Conservation (phyloP, 1,140 invertebrate genomes). For the Drepana arcuata region DNA sequence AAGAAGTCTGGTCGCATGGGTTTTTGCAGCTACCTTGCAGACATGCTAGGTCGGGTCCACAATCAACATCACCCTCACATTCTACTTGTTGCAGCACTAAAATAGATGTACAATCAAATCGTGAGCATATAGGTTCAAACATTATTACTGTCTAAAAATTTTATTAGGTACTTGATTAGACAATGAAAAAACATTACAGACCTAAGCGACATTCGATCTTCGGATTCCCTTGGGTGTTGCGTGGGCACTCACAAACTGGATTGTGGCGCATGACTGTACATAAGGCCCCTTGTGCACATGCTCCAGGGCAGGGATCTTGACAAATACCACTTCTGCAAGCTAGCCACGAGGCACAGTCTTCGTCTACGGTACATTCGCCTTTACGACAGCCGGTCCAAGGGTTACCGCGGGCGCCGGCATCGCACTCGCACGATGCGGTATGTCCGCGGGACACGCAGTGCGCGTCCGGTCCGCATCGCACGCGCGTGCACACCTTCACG, state of each 20-base stretch:
- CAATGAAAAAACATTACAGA: slow-evolving; percentile 39
- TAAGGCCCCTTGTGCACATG: slow-evolving; percentile 76
- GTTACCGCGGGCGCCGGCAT: slow-evolving; percentile 81
- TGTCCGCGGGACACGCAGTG: slow-evolving; percentile 84
- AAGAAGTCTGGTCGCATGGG: slow-evolving; percentile 87
- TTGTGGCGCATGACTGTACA: slow-evolving; percentile 85
- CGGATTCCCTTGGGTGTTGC: slow-evolving; percentile 87
- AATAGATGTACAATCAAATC: too few species aligned
- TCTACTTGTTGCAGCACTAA: slow-evolving; percentile 76
- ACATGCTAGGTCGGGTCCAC: slow-evolving; percentile 87
- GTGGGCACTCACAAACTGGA: slow-evolving; percentile 85
- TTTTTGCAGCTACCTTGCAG: slow-evolving; percentile 86
- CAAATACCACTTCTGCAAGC: slow-evolving; percentile 84
- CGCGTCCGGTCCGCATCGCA: slow-evolving; percentile 87
- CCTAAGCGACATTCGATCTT: slow-evolving; percentile 76
- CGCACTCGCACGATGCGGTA: slow-evolving; percentile 85
- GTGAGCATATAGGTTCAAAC: too few species aligned
- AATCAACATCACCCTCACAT: slow-evolving; percentile 88
- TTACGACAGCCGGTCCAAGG: slow-evolving; percentile 82
- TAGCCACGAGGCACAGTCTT: slow-evolving; percentile 82
- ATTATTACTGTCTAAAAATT: too few species aligned
- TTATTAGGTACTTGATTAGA: slow-evolving; percentile 1
- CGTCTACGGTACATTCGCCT: slow-evolving; percentile 82
- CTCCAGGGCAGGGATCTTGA: slow-evolving; percentile 84
- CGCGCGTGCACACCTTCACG: slow-evolving; percentile 83